These are phyloP conservation scores for Stenopsyche tienmushanensis DNA, from an alignment of 1,140 invertebrate species.

Conservation along the genomic window DNA sequence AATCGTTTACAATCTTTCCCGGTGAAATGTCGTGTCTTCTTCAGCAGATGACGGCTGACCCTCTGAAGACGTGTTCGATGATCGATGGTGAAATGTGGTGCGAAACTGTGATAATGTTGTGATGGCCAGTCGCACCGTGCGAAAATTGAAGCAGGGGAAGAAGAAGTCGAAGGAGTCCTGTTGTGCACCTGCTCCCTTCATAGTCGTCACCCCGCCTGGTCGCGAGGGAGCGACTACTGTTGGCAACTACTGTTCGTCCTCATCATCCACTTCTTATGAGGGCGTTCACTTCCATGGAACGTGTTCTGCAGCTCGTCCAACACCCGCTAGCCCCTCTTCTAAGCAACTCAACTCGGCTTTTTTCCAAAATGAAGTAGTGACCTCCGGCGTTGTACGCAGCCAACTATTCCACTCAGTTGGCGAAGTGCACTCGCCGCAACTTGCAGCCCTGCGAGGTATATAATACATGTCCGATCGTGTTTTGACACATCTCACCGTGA, in stretches of 20 bases:
- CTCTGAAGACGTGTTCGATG: background rate
- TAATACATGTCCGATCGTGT: too few relatives aligned
- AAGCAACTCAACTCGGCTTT: background rate
- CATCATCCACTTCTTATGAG: constrained; percentile 23
- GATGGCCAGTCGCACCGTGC: constrained; percentile 53
- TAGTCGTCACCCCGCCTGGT: constrained; percentile 46
- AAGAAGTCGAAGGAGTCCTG: constrained; percentile 43
- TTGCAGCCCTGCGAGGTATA: background rate
- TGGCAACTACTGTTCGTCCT: background rate
- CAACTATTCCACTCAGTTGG: background rate
- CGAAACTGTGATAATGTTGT: constrained; percentile 31
- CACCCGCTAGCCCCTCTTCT: background rate
- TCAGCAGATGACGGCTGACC: background rate
- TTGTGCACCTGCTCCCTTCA: constrained; percentile 43
- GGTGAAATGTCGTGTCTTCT: constrained; percentile 1
- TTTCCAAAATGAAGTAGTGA: background rate
- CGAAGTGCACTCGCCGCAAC: background rate
- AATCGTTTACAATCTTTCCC: background rate
- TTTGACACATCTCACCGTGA: too few relatives aligned
- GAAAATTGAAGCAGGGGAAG: constrained; percentile 51
- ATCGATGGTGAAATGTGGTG: background rate
- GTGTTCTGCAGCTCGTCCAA: constrained; percentile 20
- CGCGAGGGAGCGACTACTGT: background rate
- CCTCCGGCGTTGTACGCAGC: background rate
- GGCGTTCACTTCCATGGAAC: constrained; percentile 32